Conservation (phyloP, 2,113 vertebrate genomes). For the Brachypteracias leptosomus region DNA sequence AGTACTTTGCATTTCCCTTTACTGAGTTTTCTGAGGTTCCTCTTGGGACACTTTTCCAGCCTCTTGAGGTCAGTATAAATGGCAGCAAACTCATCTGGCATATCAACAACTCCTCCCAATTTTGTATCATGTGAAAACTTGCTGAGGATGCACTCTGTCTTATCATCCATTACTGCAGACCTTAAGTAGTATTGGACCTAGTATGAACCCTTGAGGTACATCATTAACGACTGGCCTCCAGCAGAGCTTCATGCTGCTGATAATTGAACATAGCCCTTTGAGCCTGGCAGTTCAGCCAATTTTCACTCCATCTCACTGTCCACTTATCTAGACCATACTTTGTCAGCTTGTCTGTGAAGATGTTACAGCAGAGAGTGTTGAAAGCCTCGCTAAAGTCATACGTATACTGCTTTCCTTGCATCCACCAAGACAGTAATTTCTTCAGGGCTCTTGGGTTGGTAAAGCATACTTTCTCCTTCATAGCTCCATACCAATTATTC, state of each 20-base stretch:
- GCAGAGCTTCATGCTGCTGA: not conserved
- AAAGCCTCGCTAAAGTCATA: not conserved
- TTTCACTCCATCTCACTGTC: not conserved
- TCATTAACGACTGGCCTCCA: not conserved
- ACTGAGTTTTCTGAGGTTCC: not conserved
- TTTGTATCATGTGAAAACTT: not conserved
- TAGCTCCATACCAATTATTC: not conserved
- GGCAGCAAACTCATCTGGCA: not conserved
- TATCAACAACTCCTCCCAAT: not conserved
- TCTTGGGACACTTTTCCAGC: not conserved
- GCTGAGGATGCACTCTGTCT: not conserved
- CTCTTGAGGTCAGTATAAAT: not conserved
- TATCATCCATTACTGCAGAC: not conserved
- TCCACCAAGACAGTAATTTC: not conserved
- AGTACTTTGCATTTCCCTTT: not conserved
- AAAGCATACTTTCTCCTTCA: not conserved
- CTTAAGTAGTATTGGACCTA: not conserved
- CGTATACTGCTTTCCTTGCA: not conserved
- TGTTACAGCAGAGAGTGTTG: not conserved
- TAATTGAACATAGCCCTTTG: not conserved
- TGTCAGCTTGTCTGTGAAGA: not conserved
- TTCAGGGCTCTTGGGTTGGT: not conserved
- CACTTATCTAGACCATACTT: not conserved
- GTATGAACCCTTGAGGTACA: not conserved
- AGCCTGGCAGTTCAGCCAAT: not conserved